Percentiles rank a stretch among this genome's conserved stretches.
Evolutionary conservation across 2,797 vertebrate species (phyloP).

Genomic region (Hippoglossus hippoglossus): DNA sequence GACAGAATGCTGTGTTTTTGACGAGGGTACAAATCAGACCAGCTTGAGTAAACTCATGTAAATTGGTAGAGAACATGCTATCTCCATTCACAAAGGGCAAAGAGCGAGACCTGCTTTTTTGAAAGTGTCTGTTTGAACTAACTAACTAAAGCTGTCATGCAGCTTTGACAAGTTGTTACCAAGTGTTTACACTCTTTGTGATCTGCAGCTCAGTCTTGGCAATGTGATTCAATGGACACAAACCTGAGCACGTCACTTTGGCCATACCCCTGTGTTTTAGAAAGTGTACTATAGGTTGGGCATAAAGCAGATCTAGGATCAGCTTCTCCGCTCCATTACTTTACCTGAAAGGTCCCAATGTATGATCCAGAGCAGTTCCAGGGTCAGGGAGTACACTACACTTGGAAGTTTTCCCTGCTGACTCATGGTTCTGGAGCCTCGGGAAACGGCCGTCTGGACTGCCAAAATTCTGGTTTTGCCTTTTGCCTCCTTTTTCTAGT

Average conservation of each 20-base stretch:
- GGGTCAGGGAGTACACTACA: slow-evolving; percentile 78
- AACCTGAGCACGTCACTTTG: slow-evolving; percentile 17
- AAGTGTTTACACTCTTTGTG: not conserved
- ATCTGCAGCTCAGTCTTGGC: not conserved
- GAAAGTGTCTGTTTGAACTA: not conserved
- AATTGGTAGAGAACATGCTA: not conserved
- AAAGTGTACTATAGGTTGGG: slow-evolving; percentile 1
- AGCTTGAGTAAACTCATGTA: not conserved
- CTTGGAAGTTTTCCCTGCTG: slow-evolving; percentile 80
- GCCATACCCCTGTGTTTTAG: not conserved
- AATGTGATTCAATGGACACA: not conserved
- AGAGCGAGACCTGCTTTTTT: not conserved
- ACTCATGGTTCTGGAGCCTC: slow-evolving; percentile 80
- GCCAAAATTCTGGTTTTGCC: slow-evolving; percentile 72
- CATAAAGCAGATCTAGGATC: slow-evolving; percentile 36
- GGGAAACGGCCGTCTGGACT: slow-evolving; percentile 73
- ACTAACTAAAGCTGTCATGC: too few species aligned
- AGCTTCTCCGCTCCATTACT: not conserved
- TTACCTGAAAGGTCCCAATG: slow-evolving; percentile 48
- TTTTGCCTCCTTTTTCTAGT: slow-evolving; percentile 40
- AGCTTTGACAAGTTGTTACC: too few species aligned
- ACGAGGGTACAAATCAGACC: not conserved
- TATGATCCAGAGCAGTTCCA: slow-evolving; percentile 60
- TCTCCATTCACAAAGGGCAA: not conserved
- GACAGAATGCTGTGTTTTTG: not conserved